Evolutionary conservation across 2,888 invertebrate species (phyloP).

Genomic region (Ramazzottius varieornatus): DNA sequence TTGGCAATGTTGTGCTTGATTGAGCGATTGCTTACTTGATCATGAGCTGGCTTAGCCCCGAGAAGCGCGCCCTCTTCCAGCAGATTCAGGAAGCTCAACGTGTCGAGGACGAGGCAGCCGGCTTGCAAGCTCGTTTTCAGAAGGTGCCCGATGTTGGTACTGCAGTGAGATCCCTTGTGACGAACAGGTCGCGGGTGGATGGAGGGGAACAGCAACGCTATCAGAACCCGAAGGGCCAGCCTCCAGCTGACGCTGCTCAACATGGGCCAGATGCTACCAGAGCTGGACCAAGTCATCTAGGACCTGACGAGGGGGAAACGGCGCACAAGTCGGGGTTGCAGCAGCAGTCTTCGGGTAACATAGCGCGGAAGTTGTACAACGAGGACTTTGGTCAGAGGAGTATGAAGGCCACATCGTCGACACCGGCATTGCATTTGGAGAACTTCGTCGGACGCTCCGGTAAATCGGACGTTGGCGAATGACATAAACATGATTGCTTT

Average conservation of each 20-base stretch:
- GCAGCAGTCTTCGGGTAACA: background rate
- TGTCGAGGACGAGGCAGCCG: background rate
- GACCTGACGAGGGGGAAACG: background rate
- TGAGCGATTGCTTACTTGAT: too few species aligned
- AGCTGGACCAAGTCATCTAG: background rate
- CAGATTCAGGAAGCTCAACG: background rate
- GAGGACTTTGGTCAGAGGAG: background rate
- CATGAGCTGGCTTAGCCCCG: background rate
- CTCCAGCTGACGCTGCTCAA: background rate
- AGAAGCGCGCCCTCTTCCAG: background rate
- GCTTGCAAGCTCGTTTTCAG: background rate
- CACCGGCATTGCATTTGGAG: background rate
- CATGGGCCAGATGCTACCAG: too few species aligned
- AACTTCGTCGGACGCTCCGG: too few species aligned
- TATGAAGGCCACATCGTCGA: background rate
- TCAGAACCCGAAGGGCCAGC: too few species aligned
- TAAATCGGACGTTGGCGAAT: too few species aligned
- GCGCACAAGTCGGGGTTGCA: background rate
- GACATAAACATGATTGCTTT: too few species aligned
- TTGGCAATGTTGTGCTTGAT: background rate
- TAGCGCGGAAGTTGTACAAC: background rate
- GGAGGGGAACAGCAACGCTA: background rate
- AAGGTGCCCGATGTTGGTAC: background rate
- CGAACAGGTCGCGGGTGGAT: background rate
- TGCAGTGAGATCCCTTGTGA: background rate